Base-by-base conservation (phyloP, 1,140 invertebrate species). In the Drosophila orosa region DNA sequence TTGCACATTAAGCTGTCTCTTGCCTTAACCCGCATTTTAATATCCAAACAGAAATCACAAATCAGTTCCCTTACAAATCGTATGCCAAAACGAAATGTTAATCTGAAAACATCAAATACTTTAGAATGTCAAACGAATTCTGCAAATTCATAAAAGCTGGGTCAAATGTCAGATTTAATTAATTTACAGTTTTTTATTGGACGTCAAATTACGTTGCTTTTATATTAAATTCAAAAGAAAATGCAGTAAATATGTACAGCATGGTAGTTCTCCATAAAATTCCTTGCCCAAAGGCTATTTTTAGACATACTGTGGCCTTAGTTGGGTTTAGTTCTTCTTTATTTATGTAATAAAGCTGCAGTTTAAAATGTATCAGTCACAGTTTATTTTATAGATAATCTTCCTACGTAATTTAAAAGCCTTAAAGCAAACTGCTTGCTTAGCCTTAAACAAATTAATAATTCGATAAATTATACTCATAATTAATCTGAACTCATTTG, bases 101-200 rank as follows among this genome's bases (percentile, higher is more conserved):
- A 27, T 4, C 31, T 33, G 15, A 4, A 62, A 40, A 62, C 17
- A 58, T 9, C 5, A 25, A 29, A 9, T 39, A 19, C 27, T 27
- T 31, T 29, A 2, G 1, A 42, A 22, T 22, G 29, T 2, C 29
- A 35, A n/a, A 35, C 7, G n/a, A 48, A 31, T 24, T 24, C 5
- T 24, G 8, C 2, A 17, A 52, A 40, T 24, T 9, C 17, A 52
- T 29, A 54, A 19, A 39, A 55, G 22, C 19, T n/a, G 52, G 15
- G 31, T 6, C 3, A 55, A 55, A 55, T 55, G 52, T 58, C 33
- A 27, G 9, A 29, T 39, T 24, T 4, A 62, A 40, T 59, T 62
- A 40, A 4, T 17, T 60, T 40, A 3, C 56, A 12, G 2, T 60
- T 12, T 52, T 33, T 52, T 31, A 25, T 17, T n/a, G 7, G 17